A percentile compares a stretch with the other conserved stretches of the same genome.
These are phyloP conservation scores for Anguilla pacifica DNA, from an alignment of 2,797 vertebrate genomes.

Conservation along the genomic window DNA sequence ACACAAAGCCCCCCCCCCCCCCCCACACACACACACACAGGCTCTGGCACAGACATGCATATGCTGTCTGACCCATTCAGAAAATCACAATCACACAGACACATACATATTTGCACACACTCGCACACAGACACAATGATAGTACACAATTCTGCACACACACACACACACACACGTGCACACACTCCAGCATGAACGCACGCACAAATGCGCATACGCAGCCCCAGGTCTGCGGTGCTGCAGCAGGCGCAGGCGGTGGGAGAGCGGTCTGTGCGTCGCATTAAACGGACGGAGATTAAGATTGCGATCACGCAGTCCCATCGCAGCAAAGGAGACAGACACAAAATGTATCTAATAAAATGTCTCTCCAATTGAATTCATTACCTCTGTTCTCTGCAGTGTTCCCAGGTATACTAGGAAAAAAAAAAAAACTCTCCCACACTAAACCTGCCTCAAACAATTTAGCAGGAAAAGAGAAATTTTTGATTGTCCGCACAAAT, in stretches of 20 bases:
- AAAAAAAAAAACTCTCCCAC: background rate
- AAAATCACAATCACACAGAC: background rate
- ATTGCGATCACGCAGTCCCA: constrained; percentile 15
- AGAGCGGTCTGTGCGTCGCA: background rate
- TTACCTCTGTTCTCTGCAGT: constrained; percentile 7
- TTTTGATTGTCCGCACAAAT: constrained; percentile 12
- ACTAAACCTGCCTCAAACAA: background rate
- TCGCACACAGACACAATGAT: background rate
- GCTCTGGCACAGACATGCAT: background rate
- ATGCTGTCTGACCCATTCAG: background rate
- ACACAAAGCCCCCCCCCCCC: background rate
- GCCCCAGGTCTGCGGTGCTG: background rate
- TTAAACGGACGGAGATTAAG: background rate
- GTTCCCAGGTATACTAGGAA: background rate
- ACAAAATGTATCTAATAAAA: constrained; percentile 20
- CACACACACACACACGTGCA: background rate
- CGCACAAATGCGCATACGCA: background rate
- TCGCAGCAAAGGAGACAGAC: background rate
- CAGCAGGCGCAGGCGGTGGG: background rate
- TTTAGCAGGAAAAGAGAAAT: background rate
- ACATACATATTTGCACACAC: background rate
- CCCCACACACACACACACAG: background rate
- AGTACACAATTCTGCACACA: background rate
- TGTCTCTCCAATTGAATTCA: constrained; percentile 22
- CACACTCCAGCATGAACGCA: background rate